phyloP scores from a whole-genome alignment of 2,797 vertebrate genomes.

The Semaprochilodus insignis region DNA sequence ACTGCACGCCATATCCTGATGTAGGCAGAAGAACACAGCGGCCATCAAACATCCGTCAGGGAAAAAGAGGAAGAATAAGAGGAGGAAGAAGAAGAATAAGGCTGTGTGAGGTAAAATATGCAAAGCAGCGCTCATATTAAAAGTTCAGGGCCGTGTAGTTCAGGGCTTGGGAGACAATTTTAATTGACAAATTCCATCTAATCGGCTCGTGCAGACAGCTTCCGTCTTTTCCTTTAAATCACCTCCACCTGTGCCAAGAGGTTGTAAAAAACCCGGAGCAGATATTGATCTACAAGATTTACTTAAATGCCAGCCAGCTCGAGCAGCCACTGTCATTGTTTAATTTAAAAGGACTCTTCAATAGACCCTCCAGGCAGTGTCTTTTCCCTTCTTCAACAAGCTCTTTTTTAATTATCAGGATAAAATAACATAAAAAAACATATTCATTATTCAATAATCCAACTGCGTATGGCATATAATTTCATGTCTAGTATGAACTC shows the following conservation, averaged over 20 bases:
- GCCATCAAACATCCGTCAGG: constrained; percentile 22
- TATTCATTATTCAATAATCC: constrained; percentile 28
- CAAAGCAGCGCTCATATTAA: constrained; percentile 34
- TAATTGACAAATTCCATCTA: constrained; percentile 57
- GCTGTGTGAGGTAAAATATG: constrained; percentile 13
- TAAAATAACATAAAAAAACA: constrained; percentile 24
- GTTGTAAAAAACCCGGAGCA: constrained; percentile 54
- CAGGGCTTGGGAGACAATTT: constrained; percentile 38
- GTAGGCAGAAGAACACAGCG: not conserved
- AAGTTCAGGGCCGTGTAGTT: constrained; percentile 35
- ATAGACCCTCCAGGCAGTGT: constrained; percentile 46
- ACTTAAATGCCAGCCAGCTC: constrained; percentile 57
- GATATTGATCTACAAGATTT: constrained; percentile 60
- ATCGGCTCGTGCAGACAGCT: constrained; percentile 37
- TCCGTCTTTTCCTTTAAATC: constrained; percentile 56
- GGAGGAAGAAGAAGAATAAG: not conserved
- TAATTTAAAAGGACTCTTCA: constrained; percentile 57
- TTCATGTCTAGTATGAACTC: constrained; percentile 30
- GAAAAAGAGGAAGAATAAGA: not conserved
- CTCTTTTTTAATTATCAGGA: constrained; percentile 47
- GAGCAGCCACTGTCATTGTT: constrained; percentile 49
- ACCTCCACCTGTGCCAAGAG: constrained; percentile 54
- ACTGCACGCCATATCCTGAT: constrained; percentile 55
- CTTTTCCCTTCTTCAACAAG: constrained; percentile 13
- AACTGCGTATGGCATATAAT: constrained; percentile 22